These are phyloP conservation scores for Ammospiza caudacuta DNA, from an alignment of 2,113 vertebrate species.

Conservation along the genomic window DNA sequence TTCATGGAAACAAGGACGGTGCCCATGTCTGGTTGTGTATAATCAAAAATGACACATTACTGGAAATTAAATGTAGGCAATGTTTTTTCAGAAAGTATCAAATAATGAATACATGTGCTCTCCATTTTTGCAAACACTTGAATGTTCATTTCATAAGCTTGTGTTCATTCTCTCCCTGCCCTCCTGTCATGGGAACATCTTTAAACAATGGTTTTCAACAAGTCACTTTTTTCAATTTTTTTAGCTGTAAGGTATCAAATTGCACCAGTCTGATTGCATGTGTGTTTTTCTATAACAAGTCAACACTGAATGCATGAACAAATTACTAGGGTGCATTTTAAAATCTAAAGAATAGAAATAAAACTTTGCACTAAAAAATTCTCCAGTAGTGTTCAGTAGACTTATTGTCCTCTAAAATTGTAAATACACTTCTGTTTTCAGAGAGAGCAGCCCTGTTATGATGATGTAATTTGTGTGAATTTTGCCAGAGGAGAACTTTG, in stretches of 20 bases:
- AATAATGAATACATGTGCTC: not conserved
- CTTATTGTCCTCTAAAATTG: not conserved
- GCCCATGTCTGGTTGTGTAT: not conserved
- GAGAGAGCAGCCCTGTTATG: not conserved
- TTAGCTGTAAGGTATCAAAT: conserved; percentile 45
- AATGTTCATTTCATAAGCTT: not conserved
- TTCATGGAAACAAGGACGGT: not conserved
- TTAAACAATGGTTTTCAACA: conserved; percentile 61
- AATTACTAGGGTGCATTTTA: not conserved
- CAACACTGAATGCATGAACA: conserved; percentile 1
- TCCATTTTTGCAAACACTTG: not conserved
- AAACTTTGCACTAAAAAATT: not conserved
- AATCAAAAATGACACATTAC: not conserved
- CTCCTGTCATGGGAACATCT: conserved; percentile 32
- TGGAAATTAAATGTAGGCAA: not conserved
- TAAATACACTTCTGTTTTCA: conserved; percentile 17
- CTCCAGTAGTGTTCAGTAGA: not conserved
- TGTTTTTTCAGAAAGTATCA: conserved; percentile 7
- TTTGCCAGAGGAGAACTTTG: conserved; percentile 15
- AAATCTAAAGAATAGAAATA: not conserved
- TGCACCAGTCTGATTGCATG: conserved; percentile 4
- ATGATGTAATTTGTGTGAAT: not conserved
- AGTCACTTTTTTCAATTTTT: not conserved
- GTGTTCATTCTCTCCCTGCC: not conserved
- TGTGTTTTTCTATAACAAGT: conserved; percentile 47